Evolutionary conservation across 2,113 vertebrate genomes (phyloP).

Genomic region (Cinclus mexicanus): DNA sequence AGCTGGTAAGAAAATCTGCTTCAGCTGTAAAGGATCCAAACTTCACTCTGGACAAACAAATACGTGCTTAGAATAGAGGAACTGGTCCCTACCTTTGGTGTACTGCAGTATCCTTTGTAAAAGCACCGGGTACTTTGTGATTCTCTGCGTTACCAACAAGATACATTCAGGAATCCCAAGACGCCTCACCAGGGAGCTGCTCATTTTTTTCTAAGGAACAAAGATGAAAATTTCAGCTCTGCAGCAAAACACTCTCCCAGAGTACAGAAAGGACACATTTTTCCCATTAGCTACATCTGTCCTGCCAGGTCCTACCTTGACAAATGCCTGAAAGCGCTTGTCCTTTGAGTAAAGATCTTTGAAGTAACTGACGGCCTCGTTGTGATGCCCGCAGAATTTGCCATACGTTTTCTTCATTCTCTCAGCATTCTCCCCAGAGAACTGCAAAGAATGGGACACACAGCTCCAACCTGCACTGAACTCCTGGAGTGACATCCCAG

Average conservation of each 20-base stretch:
- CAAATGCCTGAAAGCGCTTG: conserved; percentile 92
- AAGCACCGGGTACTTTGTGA: conserved; percentile 95
- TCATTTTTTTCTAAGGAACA: conserved; percentile 92
- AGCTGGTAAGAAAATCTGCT: background rate
- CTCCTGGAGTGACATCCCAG: background rate
- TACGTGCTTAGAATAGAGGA: background rate
- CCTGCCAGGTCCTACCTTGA: conserved; percentile 81
- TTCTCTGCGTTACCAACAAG: conserved; percentile 93
- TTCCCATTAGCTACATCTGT: fast-evolving
- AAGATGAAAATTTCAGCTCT: background rate
- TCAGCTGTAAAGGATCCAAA: background rate
- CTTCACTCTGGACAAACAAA: background rate
- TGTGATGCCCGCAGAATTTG: conserved; percentile 94
- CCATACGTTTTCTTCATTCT: conserved; percentile 91
- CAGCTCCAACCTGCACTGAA: background rate
- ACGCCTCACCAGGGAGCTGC: conserved; percentile 88
- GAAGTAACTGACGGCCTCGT: conserved; percentile 91
- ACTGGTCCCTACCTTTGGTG: conserved; percentile 84
- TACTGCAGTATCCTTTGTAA: conserved; percentile 92
- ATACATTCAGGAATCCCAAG: conserved; percentile 96
- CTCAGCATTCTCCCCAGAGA: conserved; percentile 87
- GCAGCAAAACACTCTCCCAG: background rate
- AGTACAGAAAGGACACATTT: background rate
- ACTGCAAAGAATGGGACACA: conserved; percentile 73
- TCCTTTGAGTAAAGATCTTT: conserved; percentile 92